Evolutionary conservation across 2,797 vertebrate species (phyloP).

Genomic region (Pseudochirops corinnae): DNA sequence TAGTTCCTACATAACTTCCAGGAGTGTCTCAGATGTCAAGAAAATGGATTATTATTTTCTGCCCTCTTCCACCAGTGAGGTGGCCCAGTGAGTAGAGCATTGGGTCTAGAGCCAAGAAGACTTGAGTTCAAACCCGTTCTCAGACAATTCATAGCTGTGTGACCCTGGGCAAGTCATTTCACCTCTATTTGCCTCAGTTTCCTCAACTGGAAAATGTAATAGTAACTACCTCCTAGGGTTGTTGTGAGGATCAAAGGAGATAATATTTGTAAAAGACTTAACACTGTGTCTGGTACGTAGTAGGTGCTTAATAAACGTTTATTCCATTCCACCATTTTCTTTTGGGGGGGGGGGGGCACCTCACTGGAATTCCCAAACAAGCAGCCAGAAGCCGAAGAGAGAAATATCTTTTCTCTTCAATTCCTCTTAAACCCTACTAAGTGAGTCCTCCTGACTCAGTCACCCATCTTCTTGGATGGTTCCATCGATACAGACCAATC

Average conservation of each 20-base stretch:
- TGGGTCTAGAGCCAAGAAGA: not conserved
- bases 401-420: not conserved
- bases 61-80: not conserved
- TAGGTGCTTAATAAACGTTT: not conserved
- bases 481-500: not conserved
- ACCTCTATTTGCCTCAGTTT: not conserved
- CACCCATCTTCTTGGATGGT: not conserved
- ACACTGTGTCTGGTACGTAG: not conserved
- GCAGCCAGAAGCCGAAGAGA: not conserved
- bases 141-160: not conserved
- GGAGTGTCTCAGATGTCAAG: not conserved
- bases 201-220: not conserved
- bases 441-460: not conserved
- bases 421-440: not conserved
- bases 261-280: not conserved
- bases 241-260: not conserved
- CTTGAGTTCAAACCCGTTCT: not conserved
- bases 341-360: not conserved
- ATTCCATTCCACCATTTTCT: not conserved
- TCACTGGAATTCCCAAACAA: not conserved
- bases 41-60: not conserved
- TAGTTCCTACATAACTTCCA: not conserved
- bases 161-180: not conserved
- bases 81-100: not conserved
- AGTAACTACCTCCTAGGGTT: not conserved